Evolutionary conservation across 1,140 invertebrate species (phyloP).

Genomic region (Drosophila nasuta): DNA sequence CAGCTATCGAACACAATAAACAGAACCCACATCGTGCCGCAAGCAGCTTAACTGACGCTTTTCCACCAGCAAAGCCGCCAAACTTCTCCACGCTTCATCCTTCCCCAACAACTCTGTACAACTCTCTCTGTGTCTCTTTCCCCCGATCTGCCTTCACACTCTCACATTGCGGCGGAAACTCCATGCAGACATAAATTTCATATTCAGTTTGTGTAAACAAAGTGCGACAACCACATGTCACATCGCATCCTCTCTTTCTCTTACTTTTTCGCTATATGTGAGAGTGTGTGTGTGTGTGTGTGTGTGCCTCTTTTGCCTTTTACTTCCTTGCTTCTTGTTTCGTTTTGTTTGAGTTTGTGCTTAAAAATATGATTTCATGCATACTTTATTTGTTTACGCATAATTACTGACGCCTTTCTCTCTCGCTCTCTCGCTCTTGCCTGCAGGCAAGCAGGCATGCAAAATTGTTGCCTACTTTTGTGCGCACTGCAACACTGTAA

Average conservation of each 20-base stretch:
- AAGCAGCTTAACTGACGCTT: slow-evolving; percentile 30
- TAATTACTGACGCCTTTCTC: slow-evolving; percentile 30
- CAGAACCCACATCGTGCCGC: slow-evolving; percentile 2
- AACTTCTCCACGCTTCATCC: slow-evolving; percentile 4
- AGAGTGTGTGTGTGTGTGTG: slow-evolving; percentile 23
- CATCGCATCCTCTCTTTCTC: slow-evolving; percentile 28
- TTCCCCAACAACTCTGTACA: not conserved
- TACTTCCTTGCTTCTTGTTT: slow-evolving; percentile 2
- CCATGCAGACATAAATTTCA: slow-evolving; percentile 53
- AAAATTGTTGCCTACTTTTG: slow-evolving; percentile 36
- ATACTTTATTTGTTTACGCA: slow-evolving; percentile 68
- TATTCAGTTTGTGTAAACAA: slow-evolving; percentile 74
- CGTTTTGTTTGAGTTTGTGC: slow-evolving; percentile 44
- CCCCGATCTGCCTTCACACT: too few species aligned
- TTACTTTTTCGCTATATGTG: not conserved
- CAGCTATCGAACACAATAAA: slow-evolving; percentile 24
- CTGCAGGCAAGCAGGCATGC: not conserved
- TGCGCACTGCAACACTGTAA: slow-evolving; percentile 3
- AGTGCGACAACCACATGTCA: slow-evolving; percentile 69
- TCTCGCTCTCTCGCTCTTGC: not conserved
- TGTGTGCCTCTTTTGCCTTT: not conserved
- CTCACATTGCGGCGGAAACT: too few species aligned
- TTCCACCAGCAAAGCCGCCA: not conserved
- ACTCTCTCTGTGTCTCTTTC: too few species aligned
- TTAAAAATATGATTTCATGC: slow-evolving; percentile 67